Evolutionary conservation across 92 coral and sea anemone genomes (phyloP), one percentile per base, ranked within the genome.

Genomic region (Zoanthus gigantus): DNA sequence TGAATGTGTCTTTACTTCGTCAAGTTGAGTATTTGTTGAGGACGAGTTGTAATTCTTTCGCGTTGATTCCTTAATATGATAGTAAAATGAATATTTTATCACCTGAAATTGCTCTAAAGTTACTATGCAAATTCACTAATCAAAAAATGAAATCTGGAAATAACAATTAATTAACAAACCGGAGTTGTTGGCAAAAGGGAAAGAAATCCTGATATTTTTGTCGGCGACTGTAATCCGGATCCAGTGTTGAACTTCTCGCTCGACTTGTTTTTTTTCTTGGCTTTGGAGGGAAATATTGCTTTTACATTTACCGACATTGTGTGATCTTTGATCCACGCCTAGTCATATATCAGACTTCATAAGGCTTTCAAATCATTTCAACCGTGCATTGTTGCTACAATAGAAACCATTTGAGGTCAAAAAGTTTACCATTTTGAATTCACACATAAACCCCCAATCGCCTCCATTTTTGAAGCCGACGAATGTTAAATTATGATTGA

Each of bases 261-360:
- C 66, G 66, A 58, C 66, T 58, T 58, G n/a, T 14, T 58, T 48
- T 91, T 89, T 77, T 93, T 95, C 95, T 91, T 93, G 61, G 98
- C 91, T 69, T 91, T 93, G 46, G 98, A 92, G 17, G 95, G 93
- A 89, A 95, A 95, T 53, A 87, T 91, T 75, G 90, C 93, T 45
- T 94, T 94, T 23, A 94, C 97, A 44, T 66, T 66, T n/a, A 95
- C 88, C 30, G 94, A 90, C 98, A 94, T 94, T 47, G 54, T 79
- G 60, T 45, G 47, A 56, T 85, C 53, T 63, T 53, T 71, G 57
- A 75, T 91, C 75, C 67, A 82, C 90, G 82, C 83, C 86, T 87
- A 67, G 81, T 90, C 79, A 87, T 73, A 82, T 76, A 71, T 53
- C 79, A 52, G 90, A 82, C 88, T 87, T 77, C 76, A 82, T 77